Evolutionary conservation across 2,888 invertebrate genomes (phyloP).

Genomic region (Amphimallon solstitiale): DNA sequence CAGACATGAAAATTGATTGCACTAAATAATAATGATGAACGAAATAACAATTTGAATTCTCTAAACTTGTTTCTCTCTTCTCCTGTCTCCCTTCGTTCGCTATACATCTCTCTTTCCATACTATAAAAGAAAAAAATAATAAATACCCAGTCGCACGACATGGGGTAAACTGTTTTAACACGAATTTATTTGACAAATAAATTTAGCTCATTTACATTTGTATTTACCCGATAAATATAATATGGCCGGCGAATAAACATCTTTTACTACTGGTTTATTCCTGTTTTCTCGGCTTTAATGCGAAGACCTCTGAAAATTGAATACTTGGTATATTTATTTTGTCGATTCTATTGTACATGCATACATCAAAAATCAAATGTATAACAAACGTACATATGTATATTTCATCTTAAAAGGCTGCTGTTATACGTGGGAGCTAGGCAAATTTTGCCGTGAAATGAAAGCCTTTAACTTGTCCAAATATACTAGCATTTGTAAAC

Average conservation of each 20-base stretch:
- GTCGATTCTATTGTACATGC: neutral
- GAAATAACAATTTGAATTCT: slow-evolving; percentile 45
- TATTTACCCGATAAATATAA: slow-evolving; percentile 39
- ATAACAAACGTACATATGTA: too few species aligned
- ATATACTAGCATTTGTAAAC: too few species aligned
- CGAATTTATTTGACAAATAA: slow-evolving; percentile 49
- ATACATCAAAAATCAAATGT: neutral
- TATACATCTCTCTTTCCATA: neutral
- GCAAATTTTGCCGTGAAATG: too few species aligned
- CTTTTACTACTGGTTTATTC: slow-evolving; percentile 28
- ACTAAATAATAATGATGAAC: slow-evolving; percentile 30
- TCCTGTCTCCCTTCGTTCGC: neutral
- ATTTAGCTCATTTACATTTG: slow-evolving; percentile 44
- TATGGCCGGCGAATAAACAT: slow-evolving; percentile 27
- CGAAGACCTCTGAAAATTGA: slow-evolving; percentile 13
- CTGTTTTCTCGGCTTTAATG: slow-evolving; percentile 17
- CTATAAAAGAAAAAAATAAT: slow-evolving; percentile 7
- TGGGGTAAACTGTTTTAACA: slow-evolving; percentile 43
- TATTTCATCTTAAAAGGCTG: too few species aligned
- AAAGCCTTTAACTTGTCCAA: too few species aligned
- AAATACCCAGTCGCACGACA: slow-evolving; percentile 33
- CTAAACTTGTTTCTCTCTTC: slow-evolving; percentile 41
- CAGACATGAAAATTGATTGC: neutral
- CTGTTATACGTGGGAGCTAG: too few species aligned
- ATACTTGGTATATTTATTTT: slow-evolving; percentile 17